phyloP scores from a whole-genome alignment of 2,797 vertebrate genomes.

The Myotis pilosus region DNA sequence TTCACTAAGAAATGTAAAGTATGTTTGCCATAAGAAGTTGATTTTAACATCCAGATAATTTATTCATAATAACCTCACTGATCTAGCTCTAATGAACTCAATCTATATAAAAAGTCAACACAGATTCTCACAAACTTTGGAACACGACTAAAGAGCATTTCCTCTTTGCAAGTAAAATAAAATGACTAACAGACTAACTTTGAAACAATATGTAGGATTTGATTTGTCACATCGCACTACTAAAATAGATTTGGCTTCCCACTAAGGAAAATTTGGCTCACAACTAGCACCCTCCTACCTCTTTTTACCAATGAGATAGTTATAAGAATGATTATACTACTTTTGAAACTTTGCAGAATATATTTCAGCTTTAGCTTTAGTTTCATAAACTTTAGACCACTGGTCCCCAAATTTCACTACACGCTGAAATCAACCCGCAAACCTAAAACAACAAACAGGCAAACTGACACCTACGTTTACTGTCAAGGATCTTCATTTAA shows the following conservation, averaged over 20 bases:
- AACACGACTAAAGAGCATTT: slow-evolving; percentile 36
- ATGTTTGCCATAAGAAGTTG: background rate
- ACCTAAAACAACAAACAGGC: background rate
- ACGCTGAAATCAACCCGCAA: background rate
- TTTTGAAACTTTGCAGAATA: background rate
- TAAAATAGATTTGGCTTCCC: background rate
- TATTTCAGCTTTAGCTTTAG: background rate
- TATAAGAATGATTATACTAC: background rate
- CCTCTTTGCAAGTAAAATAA: slow-evolving; percentile 24
- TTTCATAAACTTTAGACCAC: background rate
- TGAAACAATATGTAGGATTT: slow-evolving; percentile 29
- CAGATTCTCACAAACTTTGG: slow-evolving; percentile 17
- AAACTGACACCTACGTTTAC: background rate
- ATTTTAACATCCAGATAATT: slow-evolving; percentile 35
- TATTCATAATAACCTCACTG: slow-evolving; percentile 24
- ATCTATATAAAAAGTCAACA: slow-evolving; percentile 15
- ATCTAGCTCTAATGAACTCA: slow-evolving; percentile 20
- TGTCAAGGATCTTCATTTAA: background rate
- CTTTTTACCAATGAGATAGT: background rate
- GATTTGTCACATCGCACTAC: background rate
- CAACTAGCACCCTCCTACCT: background rate
- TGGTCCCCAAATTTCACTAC: background rate
- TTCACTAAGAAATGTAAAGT: slow-evolving; percentile 15
- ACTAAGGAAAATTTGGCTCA: background rate
- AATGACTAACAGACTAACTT: slow-evolving; percentile 40